Base-by-base conservation (phyloP, 2,113 vertebrate species). In the Forbesichthys papilliferus region DNA sequence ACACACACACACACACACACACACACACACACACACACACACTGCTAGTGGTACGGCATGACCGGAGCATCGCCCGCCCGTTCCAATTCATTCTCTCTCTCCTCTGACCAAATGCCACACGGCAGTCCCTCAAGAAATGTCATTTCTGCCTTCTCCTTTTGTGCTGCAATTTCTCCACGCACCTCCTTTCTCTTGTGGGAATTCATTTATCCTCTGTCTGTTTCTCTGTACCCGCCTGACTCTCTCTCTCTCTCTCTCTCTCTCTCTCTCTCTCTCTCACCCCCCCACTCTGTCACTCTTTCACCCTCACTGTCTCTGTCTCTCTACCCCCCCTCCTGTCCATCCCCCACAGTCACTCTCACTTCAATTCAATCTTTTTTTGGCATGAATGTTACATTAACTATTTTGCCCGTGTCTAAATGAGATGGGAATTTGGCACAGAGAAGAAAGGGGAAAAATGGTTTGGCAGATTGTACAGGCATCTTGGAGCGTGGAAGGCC, bases 71-170 rank as follows among this genome's bases (percentile, higher is more conserved):
- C 36, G 5, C 54, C 16, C 53, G 13, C 48, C 4, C 5, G 6
- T 12, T 13, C 10, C 3, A 12, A 1, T 20, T 64, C 62, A 27
- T 48, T 52, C 61, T 34, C 16, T 59, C 33, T 59, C 33, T 88
- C 83, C 86, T 74, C 84, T 82, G 65, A 87, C 83, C 85, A 91
- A 89, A 90, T 89, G 88, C 88, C 88, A 89, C 83, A 85, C 86
- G 84, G 84, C 87, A 85, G 82, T 90, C 86, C 86, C 85, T 88
- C 84, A 87, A 90, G 84, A 88, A 90, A 90, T 89, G 86, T 88
- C 88, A 87, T 88, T 89, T 89, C 85, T 87, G 84, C 88, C 84
- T 87, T 87, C 81, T 90, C 85, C 85, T 84, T 88, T 88, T 90
- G 85, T 90, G 88, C 90, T 87, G 84, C 88, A 86, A 87, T 89